These are phyloP conservation scores for Gymnobelideus leadbeateri DNA, from an alignment of 2,113 vertebrate genomes.

Conservation along the genomic window DNA sequence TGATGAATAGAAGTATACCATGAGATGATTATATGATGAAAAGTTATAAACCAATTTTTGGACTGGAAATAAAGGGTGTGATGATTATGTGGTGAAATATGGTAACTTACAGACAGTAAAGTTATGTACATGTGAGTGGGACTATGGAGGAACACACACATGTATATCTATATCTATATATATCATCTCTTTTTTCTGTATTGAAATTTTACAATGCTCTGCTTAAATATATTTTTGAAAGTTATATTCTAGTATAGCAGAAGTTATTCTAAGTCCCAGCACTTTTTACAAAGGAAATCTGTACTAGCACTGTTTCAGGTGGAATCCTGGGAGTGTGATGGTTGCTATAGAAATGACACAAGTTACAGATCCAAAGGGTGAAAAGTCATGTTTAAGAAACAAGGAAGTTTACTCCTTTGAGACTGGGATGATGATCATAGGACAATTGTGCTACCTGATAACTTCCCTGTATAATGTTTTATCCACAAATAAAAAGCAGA, in stretches of 20 bases:
- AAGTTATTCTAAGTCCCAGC: not conserved
- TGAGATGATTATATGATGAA: no score
- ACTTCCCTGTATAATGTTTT: not conserved
- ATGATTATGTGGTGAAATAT: no score
- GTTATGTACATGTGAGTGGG: not conserved
- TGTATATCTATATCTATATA: no score
- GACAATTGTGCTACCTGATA: not conserved
- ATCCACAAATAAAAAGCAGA: not conserved
- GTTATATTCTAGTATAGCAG: not conserved
- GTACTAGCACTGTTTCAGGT: not conserved
- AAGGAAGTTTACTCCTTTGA: not conserved
- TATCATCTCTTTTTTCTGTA: not conserved
- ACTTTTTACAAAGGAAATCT: constrained; percentile 14
- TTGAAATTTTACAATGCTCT: not conserved
- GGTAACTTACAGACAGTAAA: not conserved
- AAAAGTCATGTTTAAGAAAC: not conserved
- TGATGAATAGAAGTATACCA: no score
- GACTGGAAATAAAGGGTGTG: no score
- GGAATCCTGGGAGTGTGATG: not conserved
- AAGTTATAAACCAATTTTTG: no score
- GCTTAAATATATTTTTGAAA: not conserved
- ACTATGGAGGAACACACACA: not conserved
- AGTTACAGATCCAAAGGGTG: not conserved
- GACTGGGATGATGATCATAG: not conserved
- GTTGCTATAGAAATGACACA: constrained; percentile 16